A percentile compares a stretch with the other conserved stretches of the same genome.
These are phyloP conservation scores for Motacilla alba DNA, from an alignment of 2,113 vertebrate genomes.

Conservation along the genomic window DNA sequence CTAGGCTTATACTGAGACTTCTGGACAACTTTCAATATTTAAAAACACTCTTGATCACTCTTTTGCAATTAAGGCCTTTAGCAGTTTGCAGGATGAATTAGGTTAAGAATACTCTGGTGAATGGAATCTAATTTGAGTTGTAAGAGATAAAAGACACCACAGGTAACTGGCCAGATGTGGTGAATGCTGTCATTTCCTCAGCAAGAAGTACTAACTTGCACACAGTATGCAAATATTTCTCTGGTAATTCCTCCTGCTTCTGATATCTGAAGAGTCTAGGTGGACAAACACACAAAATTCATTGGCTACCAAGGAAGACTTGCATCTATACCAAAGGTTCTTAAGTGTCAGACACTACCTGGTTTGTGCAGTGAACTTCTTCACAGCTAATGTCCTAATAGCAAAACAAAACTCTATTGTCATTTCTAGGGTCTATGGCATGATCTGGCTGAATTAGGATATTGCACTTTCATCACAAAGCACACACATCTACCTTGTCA, in stretches of 20 bases:
- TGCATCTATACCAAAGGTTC: not conserved
- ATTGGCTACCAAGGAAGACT: not conserved
- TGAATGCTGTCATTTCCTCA: not conserved
- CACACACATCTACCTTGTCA: not conserved
- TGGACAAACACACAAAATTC: not conserved
- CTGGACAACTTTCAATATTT: not conserved
- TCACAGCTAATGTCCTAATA: not conserved
- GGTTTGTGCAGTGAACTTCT: not conserved
- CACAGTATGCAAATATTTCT: not conserved
- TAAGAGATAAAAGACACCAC: not conserved
- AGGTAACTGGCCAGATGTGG: not conserved
- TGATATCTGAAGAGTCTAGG: not conserved
- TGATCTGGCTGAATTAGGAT: not conserved
- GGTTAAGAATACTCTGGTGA: not conserved
- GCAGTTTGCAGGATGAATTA: not conserved
- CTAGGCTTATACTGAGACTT: not conserved
- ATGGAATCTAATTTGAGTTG: not conserved
- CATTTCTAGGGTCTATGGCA: not conserved
- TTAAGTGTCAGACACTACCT: not conserved
- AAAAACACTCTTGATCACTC: not conserved
- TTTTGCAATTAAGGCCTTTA: not conserved
- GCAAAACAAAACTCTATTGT: accelerated
- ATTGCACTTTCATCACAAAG: not conserved
- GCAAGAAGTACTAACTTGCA: not conserved
- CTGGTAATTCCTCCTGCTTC: not conserved